Evolutionary conservation across 2,113 vertebrate genomes (phyloP).

Genomic region (Leiothrix lutea): DNA sequence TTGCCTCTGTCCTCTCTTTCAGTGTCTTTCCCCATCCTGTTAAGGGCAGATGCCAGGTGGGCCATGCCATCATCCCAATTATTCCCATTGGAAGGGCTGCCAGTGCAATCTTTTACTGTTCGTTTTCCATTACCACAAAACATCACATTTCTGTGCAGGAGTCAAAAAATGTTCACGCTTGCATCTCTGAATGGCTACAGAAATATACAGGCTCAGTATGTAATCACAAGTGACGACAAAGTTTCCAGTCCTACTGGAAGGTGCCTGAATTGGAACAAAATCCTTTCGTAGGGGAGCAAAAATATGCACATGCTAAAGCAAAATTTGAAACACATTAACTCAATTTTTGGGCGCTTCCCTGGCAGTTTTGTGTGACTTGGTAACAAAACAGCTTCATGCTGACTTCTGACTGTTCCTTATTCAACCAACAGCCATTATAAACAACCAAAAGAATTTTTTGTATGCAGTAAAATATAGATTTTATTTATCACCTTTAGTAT

Average conservation of each 20-base stretch:
- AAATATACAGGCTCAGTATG: background rate
- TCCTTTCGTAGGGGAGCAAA: background rate
- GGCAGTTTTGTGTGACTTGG: background rate
- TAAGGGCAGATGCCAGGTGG: constrained; percentile 15
- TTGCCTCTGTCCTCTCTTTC: background rate
- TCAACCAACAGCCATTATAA: background rate
- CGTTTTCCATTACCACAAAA: background rate
- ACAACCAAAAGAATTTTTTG: background rate
- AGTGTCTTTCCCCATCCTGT: constrained; percentile 29
- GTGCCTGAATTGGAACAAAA: background rate
- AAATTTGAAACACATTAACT: background rate
- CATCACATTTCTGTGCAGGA: background rate
- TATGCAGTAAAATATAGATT: background rate
- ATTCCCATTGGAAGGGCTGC: constrained; percentile 25
- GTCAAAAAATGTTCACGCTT: background rate
- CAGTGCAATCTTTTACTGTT: background rate
- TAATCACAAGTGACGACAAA: background rate
- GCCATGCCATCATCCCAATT: background rate
- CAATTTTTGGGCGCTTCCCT: background rate
- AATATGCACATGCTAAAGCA: background rate
- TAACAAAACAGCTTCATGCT: background rate
- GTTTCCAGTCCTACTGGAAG: background rate
- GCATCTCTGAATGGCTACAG: background rate
- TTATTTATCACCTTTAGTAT: background rate
- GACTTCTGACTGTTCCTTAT: background rate